phyloP scores from a whole-genome alignment of 2,113 vertebrate genomes.

The Galbula dea region DNA sequence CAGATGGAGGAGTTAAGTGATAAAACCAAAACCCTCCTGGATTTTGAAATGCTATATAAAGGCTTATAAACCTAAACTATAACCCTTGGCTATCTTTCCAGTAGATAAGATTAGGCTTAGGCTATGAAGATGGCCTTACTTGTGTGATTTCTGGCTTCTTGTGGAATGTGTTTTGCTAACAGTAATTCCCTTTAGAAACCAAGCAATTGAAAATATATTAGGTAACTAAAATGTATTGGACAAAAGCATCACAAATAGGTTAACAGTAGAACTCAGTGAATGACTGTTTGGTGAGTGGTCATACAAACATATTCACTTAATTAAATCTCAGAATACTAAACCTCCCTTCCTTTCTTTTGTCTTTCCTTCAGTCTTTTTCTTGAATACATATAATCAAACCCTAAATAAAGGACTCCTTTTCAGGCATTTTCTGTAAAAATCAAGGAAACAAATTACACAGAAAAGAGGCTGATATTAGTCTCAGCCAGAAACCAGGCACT shows the following conservation, averaged over 20 bases:
- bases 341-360: not conserved
- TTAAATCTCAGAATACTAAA: not conserved
- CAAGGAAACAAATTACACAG: not conserved
- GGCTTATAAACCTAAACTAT: constrained; percentile 33
- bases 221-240: not conserved
- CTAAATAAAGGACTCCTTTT: not conserved
- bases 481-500: not conserved
- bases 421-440: not conserved
- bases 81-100: constrained; percentile 55
- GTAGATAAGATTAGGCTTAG: constrained; percentile 57
- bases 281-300: not conserved
- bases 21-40: constrained; percentile 43
- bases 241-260: not conserved
- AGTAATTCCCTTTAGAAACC: not conserved
- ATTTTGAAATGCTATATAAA: constrained; percentile 61
- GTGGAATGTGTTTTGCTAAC: constrained; percentile 33
- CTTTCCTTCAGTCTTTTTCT: not conserved
- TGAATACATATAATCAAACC: not conserved
- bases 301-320: not conserved
- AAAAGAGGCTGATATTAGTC: not conserved
- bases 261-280: not conserved
- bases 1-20: constrained; percentile 20
- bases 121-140: constrained; percentile 36
- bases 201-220: not conserved
- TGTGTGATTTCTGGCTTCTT: constrained; percentile 22